Evolutionary conservation across 1,140 invertebrate genomes (phyloP).

Genomic region (Nebria ingens): DNA sequence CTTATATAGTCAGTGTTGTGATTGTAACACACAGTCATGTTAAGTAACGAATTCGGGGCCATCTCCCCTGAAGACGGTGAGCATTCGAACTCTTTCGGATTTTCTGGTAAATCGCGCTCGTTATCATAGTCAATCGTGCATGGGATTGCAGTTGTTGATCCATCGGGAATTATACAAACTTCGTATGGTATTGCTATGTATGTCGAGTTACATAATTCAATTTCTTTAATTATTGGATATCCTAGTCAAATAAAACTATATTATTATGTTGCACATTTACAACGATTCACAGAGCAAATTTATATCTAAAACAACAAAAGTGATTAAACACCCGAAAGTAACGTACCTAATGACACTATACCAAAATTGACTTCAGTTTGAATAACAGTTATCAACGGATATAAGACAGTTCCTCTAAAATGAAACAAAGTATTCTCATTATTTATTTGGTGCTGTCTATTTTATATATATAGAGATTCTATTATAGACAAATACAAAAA

Average conservation of each 20-base stretch:
- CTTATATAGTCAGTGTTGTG: too few relatives aligned
- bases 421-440: neutral
- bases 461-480: too few relatives aligned
- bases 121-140: neutral
- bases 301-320: too few relatives aligned
- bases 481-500: too few relatives aligned
- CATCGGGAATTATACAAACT: neutral
- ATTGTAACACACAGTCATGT: neutral
- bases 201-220: conserved; percentile 13
- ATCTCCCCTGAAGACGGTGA: neutral
- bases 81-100: neutral
- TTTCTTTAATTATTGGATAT: conserved; percentile 13
- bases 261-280: neutral
- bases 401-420: conserved; percentile 34
- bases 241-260: neutral
- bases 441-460: too few relatives aligned
- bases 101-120: neutral
- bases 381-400: conserved; percentile 35
- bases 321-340: too few relatives aligned
- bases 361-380: conserved; percentile 32
- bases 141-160: neutral
- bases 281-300: too few relatives aligned
- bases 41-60: neutral
- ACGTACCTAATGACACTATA: conserved; percentile 29
- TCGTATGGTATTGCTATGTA: neutral